A percentile compares a stretch with the other conserved stretches of the same genome.
These are phyloP conservation scores for Ancistrus triradiatus DNA, from an alignment of 2,113 vertebrate species.

Conservation along the genomic window DNA sequence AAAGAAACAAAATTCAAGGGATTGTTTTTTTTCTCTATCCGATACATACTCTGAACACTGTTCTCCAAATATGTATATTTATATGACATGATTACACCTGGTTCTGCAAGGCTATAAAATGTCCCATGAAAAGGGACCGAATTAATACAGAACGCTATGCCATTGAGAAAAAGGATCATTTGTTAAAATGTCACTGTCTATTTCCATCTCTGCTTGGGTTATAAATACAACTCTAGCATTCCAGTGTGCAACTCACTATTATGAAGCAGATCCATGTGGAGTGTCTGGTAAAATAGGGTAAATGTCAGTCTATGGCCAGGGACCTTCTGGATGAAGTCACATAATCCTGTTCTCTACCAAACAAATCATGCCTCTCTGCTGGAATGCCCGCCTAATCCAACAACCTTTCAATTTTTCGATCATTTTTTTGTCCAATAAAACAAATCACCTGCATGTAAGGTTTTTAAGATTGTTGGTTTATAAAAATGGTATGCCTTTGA, in stretches of 20 bases:
- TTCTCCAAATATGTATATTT: too few relatives aligned
- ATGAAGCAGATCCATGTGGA: slow-evolving; percentile 13
- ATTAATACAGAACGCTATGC: not conserved
- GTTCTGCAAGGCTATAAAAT: too few relatives aligned
- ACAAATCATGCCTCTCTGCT: slow-evolving; percentile 19
- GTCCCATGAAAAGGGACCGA: too few relatives aligned
- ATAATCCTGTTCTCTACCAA: slow-evolving; percentile 14
- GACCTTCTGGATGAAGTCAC: slow-evolving; percentile 20
- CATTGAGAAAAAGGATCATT: not conserved
- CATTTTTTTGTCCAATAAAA: not conserved
- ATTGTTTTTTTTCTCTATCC: too few relatives aligned
- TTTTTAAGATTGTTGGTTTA: slow-evolving; percentile 4
- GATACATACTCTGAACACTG: too few relatives aligned
- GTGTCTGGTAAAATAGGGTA: slow-evolving; percentile 18
- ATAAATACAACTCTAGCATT: slow-evolving; percentile 28
- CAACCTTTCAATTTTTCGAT: slow-evolving; percentile 25
- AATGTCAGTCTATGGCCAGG: slow-evolving; percentile 26
- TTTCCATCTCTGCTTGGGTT: slow-evolving; percentile 9
- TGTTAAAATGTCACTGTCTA: slow-evolving; percentile 18
- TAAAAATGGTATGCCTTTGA: not conserved
- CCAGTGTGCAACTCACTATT: slow-evolving; percentile 18
- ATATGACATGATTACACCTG: too few relatives aligned
- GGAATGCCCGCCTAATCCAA: slow-evolving; percentile 14
- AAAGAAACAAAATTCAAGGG: too few relatives aligned
- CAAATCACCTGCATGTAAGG: slow-evolving; percentile 7